A percentile compares a stretch with the other conserved stretches of the same genome.
These are phyloP conservation scores for Stylophora pistillata DNA, from an alignment of 64 coral and sea anemone species.

Conservation along the genomic window DNA sequence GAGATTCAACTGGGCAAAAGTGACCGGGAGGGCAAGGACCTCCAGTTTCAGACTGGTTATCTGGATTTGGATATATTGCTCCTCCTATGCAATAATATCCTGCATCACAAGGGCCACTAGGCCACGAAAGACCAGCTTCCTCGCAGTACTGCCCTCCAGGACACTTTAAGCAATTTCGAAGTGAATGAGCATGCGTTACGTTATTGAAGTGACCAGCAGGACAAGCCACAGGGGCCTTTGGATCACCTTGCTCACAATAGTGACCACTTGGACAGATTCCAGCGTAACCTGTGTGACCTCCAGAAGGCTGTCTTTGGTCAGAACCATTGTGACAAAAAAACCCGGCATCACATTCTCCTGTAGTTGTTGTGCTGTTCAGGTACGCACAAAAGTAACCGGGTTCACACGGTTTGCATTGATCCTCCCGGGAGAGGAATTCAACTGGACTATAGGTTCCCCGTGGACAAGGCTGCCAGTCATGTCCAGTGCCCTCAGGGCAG, in stretches of 20 bases:
- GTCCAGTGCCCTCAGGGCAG: conserved; percentile 84
- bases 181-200: conserved; percentile 54
- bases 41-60: conserved; percentile 74
- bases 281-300: conserved; percentile 88
- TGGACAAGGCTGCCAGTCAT: conserved; percentile 87
- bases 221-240: conserved; percentile 76
- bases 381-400: conserved; percentile 82
- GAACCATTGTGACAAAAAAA: conserved; percentile 97
- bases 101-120: conserved; percentile 81
- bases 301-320: conserved; percentile 76
- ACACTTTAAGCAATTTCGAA: conserved; percentile 68
- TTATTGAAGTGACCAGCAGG: conserved; percentile 88
- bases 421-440: conserved; percentile 57
- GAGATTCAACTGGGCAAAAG: conserved; percentile 77
- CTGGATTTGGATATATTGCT: conserved; percentile 66
- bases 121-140: conserved; percentile 83
- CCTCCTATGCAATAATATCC: conserved; percentile 84
- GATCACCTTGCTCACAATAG: conserved; percentile 77
- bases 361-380: conserved; percentile 66
- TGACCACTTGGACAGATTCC: conserved; percentile 90
- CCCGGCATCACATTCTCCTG: conserved; percentile 76
- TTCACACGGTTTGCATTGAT: conserved; percentile 83
- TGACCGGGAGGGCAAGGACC: conserved; percentile 92
- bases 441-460: conserved; percentile 88
- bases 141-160: conserved; percentile 89